These are phyloP conservation scores for Marmota flaviventris DNA, from an alignment of 2,113 vertebrate genomes.

Conservation along the genomic window DNA sequence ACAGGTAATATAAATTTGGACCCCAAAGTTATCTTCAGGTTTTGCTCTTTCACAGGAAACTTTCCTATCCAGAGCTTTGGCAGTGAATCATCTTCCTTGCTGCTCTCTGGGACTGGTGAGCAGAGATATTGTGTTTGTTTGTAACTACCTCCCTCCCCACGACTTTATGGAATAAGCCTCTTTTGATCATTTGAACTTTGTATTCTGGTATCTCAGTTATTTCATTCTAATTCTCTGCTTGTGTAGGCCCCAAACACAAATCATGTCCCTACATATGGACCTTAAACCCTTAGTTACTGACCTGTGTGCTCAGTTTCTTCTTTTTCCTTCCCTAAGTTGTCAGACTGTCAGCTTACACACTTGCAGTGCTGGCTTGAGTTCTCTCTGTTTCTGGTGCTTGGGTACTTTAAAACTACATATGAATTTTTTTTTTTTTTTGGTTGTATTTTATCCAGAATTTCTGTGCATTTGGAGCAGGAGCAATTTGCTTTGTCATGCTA, in stretches of 20 bases:
- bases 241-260: background rate
- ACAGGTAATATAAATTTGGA: background rate
- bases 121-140: conserved; percentile 51
- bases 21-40: conserved; percentile 31
- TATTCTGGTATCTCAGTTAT: background rate
- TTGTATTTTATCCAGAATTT: conserved; percentile 27
- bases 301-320: background rate
- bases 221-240: background rate
- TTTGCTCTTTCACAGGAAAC: background rate
- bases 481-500: conserved; percentile 27
- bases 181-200: conserved; percentile 29
- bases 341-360: background rate
- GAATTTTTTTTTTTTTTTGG: background rate
- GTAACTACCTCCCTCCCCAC: rapidly evolving
- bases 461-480: conserved; percentile 34
- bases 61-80: conserved; percentile 13
- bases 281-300: background rate
- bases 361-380: background rate
- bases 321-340: background rate
- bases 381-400: conserved; percentile 4
- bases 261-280: background rate
- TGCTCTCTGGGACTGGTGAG: background rate
- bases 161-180: background rate
- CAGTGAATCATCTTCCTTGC: conserved; percentile 4
- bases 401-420: conserved; percentile 35